Evolutionary conservation across 2,797 vertebrate genomes (phyloP).

Genomic region (Sebastes hopkinsi): DNA sequence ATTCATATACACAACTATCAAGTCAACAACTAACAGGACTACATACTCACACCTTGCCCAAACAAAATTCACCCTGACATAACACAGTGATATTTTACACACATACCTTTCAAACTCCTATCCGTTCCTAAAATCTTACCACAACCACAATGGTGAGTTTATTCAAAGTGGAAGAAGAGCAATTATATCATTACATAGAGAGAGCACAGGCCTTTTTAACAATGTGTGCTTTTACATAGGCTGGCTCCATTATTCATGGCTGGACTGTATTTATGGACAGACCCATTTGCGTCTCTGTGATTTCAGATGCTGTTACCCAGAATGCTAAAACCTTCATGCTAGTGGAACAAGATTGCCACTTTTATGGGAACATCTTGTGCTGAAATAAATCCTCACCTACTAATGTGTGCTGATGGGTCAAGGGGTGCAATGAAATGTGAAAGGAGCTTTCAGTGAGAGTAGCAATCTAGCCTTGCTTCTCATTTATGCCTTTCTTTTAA

Average conservation of each 20-base stretch:
- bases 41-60: background rate
- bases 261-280: constrained; percentile 49
- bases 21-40: background rate
- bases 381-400: constrained; percentile 66
- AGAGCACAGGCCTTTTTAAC: constrained; percentile 15
- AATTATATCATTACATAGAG: constrained; percentile 35
- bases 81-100: background rate
- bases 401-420: constrained; percentile 59
- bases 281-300: constrained; percentile 67
- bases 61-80: constrained; percentile 3
- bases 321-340: constrained; percentile 66
- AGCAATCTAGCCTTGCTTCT: constrained; percentile 38
- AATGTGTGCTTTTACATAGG: constrained; percentile 35
- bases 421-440: constrained; percentile 49
- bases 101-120: background rate
- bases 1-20: background rate
- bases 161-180: constrained; percentile 10
- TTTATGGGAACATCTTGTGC: constrained; percentile 68
- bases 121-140: background rate
- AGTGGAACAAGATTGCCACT: constrained; percentile 63
- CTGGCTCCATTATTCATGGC: constrained; percentile 48
- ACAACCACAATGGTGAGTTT: constrained; percentile 11
- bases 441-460: constrained; percentile 28
- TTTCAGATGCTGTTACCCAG: constrained; percentile 63
- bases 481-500: constrained; percentile 28